phyloP scores from a whole-genome alignment of 2,888 invertebrate genomes.

The Pelosia muscerda region DNA sequence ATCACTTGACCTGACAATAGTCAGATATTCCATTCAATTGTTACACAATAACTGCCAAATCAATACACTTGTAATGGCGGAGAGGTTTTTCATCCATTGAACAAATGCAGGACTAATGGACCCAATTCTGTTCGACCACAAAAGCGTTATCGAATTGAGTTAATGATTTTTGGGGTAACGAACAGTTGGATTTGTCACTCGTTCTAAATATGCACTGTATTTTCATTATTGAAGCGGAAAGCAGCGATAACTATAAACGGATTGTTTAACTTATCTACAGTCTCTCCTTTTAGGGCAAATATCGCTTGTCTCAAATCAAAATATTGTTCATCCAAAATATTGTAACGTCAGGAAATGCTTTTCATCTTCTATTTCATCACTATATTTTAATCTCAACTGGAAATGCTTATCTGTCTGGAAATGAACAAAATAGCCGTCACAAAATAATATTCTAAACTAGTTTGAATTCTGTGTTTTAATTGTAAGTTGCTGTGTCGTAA shows the following conservation, averaged over 20 bases:
- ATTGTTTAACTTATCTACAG: not conserved
- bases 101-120: constrained; percentile 45
- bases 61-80: constrained; percentile 44
- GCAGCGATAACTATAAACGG: not conserved
- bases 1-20: constrained; percentile 7
- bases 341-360: too few species aligned
- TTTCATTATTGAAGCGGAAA: not conserved
- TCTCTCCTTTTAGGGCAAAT: not conserved
- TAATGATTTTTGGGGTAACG: constrained; percentile 9
- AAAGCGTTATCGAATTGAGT: constrained; percentile 28
- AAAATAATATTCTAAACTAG: too few species aligned
- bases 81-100: constrained; percentile 45
- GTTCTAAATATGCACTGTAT: not conserved
- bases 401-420: too few species aligned
- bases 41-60: constrained; percentile 48
- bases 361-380: too few species aligned
- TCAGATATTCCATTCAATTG: constrained; percentile 21
- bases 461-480: too few species aligned
- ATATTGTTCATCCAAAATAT: too few species aligned
- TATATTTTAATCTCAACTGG: too few species aligned
- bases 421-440: too few species aligned
- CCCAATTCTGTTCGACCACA: constrained; percentile 40
- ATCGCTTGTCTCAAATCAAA: too few species aligned
- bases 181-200: constrained; percentile 1
- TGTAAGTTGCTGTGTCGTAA: too few species aligned